phyloP scores from a whole-genome alignment of 2,888 invertebrate genomes.

The Perithous albicinctus region DNA sequence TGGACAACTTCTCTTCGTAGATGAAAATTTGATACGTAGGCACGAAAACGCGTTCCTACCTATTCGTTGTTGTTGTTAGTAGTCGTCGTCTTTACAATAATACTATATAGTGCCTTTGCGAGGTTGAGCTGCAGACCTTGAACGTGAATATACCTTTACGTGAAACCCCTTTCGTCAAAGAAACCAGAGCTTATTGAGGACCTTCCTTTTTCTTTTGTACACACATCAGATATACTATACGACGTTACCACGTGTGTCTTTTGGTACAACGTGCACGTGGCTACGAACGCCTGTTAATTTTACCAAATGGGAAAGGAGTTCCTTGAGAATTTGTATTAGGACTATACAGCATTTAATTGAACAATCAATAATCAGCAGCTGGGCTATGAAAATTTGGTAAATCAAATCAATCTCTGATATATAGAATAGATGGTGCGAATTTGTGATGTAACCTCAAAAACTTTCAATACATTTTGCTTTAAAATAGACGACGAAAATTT shows the following conservation, averaged over 20 bases:
- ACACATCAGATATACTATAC: slow-evolving; percentile 31
- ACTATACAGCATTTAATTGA: not conserved
- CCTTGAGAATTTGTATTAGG: not conserved
- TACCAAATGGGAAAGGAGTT: slow-evolving; percentile 17
- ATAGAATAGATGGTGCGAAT: no score
- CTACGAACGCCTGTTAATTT: not conserved
- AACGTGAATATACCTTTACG: slow-evolving; percentile 27
- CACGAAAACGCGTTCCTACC: slow-evolving; percentile 51
- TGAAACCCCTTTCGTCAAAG: slow-evolving; percentile 54
- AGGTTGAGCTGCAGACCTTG: slow-evolving; percentile 31
- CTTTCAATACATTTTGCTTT: no score
- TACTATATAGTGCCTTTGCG: not conserved
- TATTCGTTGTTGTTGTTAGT: slow-evolving; percentile 5
- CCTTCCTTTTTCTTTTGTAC: slow-evolving; percentile 45
- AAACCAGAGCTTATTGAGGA: slow-evolving; percentile 54
- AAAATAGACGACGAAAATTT: no score
- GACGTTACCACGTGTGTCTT: slow-evolving; percentile 19
- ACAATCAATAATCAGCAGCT: slow-evolving; percentile 5
- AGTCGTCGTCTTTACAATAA: slow-evolving; percentile 7
- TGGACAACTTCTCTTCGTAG: slow-evolving; percentile 39
- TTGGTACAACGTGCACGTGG: slow-evolving; percentile 15
- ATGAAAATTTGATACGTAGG: slow-evolving; percentile 58
- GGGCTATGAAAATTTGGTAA: no score
- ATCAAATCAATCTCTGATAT: no score
- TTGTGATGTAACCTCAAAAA: no score